phyloP scores from a whole-genome alignment of 2,797 vertebrate species.

The Cetoscarus ocellatus region DNA sequence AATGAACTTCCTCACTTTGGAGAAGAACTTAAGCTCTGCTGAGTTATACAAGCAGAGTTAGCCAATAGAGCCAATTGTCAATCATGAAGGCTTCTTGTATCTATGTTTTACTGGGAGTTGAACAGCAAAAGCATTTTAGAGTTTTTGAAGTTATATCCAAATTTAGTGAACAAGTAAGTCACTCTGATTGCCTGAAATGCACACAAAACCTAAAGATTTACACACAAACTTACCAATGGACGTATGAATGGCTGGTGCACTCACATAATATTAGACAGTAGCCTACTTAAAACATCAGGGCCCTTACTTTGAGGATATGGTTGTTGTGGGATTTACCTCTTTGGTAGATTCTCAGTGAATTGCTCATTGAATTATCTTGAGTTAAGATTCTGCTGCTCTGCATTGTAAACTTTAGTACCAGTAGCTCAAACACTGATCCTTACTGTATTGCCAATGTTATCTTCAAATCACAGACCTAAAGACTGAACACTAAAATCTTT shows the following conservation, averaged over 20 bases:
- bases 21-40: no score
- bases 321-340: background rate
- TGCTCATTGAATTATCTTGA: conserved; percentile 4
- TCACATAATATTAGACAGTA: background rate
- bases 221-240: background rate
- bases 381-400: conserved; percentile 22
- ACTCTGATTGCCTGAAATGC: conserved; percentile 1
- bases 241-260: conserved; percentile 23
- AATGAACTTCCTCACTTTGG: no score
- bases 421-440: conserved; percentile 12
- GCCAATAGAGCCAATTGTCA: no score
- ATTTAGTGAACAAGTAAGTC: background rate
- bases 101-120: background rate
- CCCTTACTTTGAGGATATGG: conserved; percentile 8
- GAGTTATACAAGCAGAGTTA: no score
- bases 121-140: background rate
- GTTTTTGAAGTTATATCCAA: background rate
- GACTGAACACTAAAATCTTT: conserved; percentile 39
- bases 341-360: conserved; percentile 2
- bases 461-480: conserved; percentile 32
- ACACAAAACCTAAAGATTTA: background rate
- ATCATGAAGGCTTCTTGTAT: no score
- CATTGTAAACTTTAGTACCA: conserved; percentile 16
- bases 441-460: conserved; percentile 9
- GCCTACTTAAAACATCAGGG: background rate